These are phyloP conservation scores for Pogonophryne albipinna DNA, from an alignment of 2,797 vertebrate species.

Conservation along the genomic window DNA sequence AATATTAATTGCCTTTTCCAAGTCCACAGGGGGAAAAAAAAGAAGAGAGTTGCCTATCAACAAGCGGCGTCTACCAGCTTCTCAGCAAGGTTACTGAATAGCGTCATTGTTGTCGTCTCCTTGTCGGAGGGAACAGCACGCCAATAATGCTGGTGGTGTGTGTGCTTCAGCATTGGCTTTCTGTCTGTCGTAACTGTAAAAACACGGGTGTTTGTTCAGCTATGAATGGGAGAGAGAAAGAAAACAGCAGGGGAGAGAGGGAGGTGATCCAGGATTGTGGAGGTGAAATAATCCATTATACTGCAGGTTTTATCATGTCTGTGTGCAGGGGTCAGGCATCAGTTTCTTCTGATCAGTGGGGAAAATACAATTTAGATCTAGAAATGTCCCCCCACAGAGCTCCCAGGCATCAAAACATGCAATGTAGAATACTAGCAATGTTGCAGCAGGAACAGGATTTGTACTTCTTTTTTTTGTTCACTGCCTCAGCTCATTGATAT, in stretches of 20 bases:
- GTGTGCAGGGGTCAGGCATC: conserved; percentile 71
- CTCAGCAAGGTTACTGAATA: conserved; percentile 61
- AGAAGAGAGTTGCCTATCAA: conserved; percentile 59
- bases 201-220: conserved; percentile 39
- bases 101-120: conserved; percentile 57
- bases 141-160: conserved; percentile 43
- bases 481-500: conserved; percentile 74
- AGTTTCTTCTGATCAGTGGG: conserved; percentile 67
- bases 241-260: conserved; percentile 4
- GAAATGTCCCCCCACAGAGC: conserved; percentile 52
- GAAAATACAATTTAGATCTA: conserved; percentile 60
- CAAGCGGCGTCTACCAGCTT: conserved; percentile 54
- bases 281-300: conserved; percentile 64
- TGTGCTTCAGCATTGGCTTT: conserved; percentile 40
- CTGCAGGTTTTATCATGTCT: conserved; percentile 59
- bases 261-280: conserved; percentile 13
- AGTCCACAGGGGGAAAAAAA: conserved; percentile 55
- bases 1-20: conserved; percentile 75
- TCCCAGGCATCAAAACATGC: conserved; percentile 60
- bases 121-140: conserved; percentile 37
- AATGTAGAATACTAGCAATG: conserved; percentile 58
- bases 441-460: conserved; percentile 46
- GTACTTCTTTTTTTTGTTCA: neutral
- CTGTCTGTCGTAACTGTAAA: conserved; percentile 33
- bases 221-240: conserved; percentile 7